Evolutionary conservation across 1,140 invertebrate species (phyloP), one percentile per base, ranked within the genome.

Genomic region (Saccostrea glomerata): DNA sequence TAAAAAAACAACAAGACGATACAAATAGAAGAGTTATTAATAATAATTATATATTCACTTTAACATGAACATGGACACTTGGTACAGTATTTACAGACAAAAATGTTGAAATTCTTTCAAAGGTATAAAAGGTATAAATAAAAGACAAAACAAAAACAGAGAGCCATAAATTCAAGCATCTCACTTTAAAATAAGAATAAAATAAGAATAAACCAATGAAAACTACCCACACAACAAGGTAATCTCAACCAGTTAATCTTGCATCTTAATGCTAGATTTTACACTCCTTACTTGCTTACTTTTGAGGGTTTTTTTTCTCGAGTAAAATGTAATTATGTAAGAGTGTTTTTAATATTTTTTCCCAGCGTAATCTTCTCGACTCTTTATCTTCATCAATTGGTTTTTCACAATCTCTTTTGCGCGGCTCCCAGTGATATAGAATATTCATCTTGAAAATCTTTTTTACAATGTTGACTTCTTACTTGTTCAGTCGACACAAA

Each of bases 341-440:
- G 30, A 40, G 85, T 86, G 30, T 86, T 86, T 40, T 86, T 73
- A 30, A 86, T 58, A n/a, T 70, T 86, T 86, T 40, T 63, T 86
- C 30, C 85, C 85, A 86, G 12, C 56, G 30, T 25, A 86, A 73
- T 23, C 40, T 70, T 73, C 25, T 63, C 23, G 66, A 36, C 58
- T 60, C 58, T 40, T 63, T 20, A 40, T 73, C n/a, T 60, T 60
- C 56, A 25, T 40, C 85, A 30, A 73, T 73, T 36, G 85, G 58
- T 63, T 73, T 40, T 13, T 70, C 66, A 20, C 85, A 86, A 4
- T 86, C 58, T 70, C 40, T 73, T 60, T 23, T 30, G 5, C 66
- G 58, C 15, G 66, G 36, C 40, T 86, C 85, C 40, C 25, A 23
- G 17, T 60, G 58, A 3, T 63, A 2, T 63, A 70, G 12, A 17